Conservation (phyloP, 2,797 vertebrate species). For the Macropus fuliginosus region DNA sequence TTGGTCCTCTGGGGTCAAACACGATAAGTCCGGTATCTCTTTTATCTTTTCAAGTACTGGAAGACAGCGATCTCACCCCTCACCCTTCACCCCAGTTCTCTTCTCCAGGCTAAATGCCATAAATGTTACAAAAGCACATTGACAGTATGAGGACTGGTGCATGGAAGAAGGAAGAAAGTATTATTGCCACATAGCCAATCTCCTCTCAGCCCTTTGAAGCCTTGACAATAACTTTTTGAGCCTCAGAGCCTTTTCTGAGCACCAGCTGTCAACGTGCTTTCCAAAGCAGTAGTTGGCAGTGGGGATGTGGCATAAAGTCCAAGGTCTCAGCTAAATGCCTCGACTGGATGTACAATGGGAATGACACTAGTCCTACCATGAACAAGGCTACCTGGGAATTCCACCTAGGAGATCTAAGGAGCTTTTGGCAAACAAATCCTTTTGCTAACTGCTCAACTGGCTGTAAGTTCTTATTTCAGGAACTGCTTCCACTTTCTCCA, state of each 20-base stretch:
- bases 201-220: not conserved
- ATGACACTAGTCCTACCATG: not conserved
- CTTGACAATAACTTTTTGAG: not conserved
- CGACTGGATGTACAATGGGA: not conserved
- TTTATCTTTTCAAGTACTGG: not conserved
- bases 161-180: not conserved
- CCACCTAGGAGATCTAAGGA: not conserved
- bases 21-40: not conserved
- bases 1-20: not conserved
- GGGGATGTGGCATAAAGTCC: not conserved
- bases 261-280: not conserved
- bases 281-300: not conserved
- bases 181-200: no score
- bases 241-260: not conserved
- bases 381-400: not conserved
- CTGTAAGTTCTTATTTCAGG: not conserved
- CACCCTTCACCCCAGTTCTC: not conserved
- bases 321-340: not conserved
- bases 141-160: not conserved
- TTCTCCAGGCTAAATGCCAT: not conserved
- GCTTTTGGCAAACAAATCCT: not conserved
- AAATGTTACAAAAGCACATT: not conserved
- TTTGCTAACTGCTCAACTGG: not conserved
- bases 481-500: not conserved
- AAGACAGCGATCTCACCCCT: not conserved